Conservation (phyloP, 2,888 invertebrate species). For the Scaptomyza caliginosa region DNA sequence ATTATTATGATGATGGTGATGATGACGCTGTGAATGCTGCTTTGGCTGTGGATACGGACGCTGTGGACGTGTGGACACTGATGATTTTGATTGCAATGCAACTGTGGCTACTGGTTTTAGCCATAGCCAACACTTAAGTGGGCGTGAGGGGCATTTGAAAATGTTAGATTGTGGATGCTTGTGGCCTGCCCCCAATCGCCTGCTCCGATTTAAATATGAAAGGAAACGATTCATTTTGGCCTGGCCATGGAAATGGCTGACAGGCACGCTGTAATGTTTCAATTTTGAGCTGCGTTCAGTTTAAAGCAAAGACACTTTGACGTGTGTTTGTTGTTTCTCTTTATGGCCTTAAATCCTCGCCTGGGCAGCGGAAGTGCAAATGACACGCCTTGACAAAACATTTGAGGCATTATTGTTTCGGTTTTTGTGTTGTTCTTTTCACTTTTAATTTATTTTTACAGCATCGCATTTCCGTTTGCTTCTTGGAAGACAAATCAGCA, state of each 20-base stretch:
- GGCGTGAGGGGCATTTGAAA: slow-evolving; percentile 67
- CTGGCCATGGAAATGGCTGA: slow-evolving; percentile 52
- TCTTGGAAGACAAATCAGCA: slow-evolving; percentile 37
- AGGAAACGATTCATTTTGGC: slow-evolving; percentile 71
- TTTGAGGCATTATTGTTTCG: slow-evolving; percentile 30
- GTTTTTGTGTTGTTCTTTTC: slow-evolving; percentile 5
- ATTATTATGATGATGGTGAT: slow-evolving; percentile 46
- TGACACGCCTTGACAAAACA: slow-evolving; percentile 61
- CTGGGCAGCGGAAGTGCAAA: slow-evolving; percentile 54
- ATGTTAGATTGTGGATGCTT: slow-evolving; percentile 34
- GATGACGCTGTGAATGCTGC: slow-evolving; percentile 35
- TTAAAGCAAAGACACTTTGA: slow-evolving; percentile 20
- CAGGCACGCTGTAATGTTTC: slow-evolving; percentile 64
- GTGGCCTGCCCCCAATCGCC: slow-evolving; percentile 22
- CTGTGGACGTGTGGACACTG: slow-evolving; percentile 43
- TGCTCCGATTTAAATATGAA: slow-evolving; percentile 56
- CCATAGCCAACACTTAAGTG: slow-evolving; percentile 55
- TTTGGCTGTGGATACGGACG: slow-evolving; percentile 31
- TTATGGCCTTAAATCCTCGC: not conserved
- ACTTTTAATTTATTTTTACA: slow-evolving; percentile 59
- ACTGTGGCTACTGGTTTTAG: slow-evolving; percentile 66
- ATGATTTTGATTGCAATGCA: slow-evolving; percentile 57
- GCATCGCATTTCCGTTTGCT: slow-evolving; percentile 58
- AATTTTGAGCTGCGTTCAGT: slow-evolving; percentile 43
- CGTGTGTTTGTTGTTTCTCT: slow-evolving; percentile 9